phyloP scores from a whole-genome alignment of 2,888 invertebrate genomes.

The Cephus rjabovi region DNA sequence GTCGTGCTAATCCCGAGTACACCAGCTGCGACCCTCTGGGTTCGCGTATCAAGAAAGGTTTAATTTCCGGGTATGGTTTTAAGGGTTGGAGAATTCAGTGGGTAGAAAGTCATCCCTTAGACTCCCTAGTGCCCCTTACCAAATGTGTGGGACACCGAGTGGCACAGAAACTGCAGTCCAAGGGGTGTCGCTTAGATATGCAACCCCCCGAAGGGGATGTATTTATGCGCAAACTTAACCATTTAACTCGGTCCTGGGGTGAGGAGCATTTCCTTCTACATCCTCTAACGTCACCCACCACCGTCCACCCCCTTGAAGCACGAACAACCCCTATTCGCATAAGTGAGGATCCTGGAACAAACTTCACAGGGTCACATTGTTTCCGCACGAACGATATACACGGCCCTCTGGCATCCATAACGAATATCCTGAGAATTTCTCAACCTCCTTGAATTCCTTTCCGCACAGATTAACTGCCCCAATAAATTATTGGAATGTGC shows the following conservation, averaged over 20 bases:
- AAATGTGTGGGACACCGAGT: background rate
- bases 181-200: conserved; percentile 1
- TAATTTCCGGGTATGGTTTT: conserved; percentile 36
- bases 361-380: background rate
- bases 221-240: conserved; percentile 38
- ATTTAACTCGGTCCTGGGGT: conserved; percentile 4
- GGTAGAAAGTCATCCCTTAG: background rate
- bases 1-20: background rate
- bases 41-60: conserved; percentile 33
- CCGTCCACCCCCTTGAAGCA: background rate
- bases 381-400: background rate
- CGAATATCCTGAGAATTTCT: background rate
- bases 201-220: conserved; percentile 12
- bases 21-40: background rate
- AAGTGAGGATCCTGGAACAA: background rate
- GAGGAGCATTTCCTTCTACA: background rate
- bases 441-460: background rate
- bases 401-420: background rate
- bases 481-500: background rate
- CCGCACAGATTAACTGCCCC: background rate
- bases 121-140: background rate
- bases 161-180: conserved; percentile 1
- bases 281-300: background rate
- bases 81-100: background rate
- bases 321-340: background rate